A percentile compares a stretch with the other conserved stretches of the same genome.
Conservation (phyloP, 1,140 invertebrate species). For the Anoplolepis gracilipes region DNA sequence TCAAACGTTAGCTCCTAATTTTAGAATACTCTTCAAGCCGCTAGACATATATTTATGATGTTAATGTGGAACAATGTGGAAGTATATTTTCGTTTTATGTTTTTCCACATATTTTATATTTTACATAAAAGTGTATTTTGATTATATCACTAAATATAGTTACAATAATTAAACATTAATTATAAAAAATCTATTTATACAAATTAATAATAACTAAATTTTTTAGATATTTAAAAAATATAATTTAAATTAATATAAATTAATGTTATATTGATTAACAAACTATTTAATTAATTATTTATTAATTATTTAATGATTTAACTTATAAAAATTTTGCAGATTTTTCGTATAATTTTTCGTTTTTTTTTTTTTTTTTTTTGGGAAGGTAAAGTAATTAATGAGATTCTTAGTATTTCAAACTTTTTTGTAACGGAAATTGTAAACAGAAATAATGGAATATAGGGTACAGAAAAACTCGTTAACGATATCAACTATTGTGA, state of each 20-base stretch:
- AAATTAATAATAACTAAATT: not conserved
- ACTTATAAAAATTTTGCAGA: too few species aligned
- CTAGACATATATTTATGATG: not conserved
- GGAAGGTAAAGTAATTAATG: too few species aligned
- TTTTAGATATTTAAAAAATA: slow-evolving; percentile 1
- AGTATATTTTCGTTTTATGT: not conserved
- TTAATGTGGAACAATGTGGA: not conserved
- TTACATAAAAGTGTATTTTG: not conserved
- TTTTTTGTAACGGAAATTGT: not conserved
- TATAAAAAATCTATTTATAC: not conserved
- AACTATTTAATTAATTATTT: too few species aligned
- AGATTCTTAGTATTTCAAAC: not conserved
- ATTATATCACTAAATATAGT: not conserved
- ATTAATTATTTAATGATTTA: too few species aligned
- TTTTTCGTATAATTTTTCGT: too few species aligned
- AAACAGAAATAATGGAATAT: not conserved
- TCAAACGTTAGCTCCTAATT: slow-evolving; percentile 26
- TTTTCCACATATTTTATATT: not conserved
- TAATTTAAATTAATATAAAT: too few species aligned
- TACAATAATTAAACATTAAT: too few species aligned
- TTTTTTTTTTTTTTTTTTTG: too few species aligned
- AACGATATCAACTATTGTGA: not conserved
- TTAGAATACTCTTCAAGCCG: slow-evolving; percentile 21
- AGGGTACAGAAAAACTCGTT: not conserved
- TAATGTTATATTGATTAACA: too few species aligned